These are phyloP conservation scores for Hydroisotoma schaefferi DNA, from an alignment of 2,888 invertebrate species.

Conservation along the genomic window DNA sequence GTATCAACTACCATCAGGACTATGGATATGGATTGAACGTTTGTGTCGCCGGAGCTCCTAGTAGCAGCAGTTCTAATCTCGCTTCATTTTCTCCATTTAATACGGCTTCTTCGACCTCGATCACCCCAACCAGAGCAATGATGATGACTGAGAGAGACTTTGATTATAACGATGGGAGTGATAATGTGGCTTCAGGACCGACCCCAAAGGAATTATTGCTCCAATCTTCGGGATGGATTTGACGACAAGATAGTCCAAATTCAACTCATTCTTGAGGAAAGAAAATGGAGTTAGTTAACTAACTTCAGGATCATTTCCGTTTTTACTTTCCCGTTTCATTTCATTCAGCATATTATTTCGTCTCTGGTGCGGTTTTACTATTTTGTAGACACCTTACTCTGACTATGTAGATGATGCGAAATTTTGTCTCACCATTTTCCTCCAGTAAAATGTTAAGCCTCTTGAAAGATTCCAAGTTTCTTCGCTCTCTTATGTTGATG, in stretches of 20 bases:
- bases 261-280: background rate
- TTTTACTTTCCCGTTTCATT: too few relatives aligned
- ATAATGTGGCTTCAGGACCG: background rate
- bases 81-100: constrained; percentile 7
- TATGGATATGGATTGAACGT: background rate
- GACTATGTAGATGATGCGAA: too few relatives aligned
- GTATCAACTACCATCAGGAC: background rate
- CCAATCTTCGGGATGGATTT: constrained; percentile 43
- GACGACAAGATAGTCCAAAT: constrained; percentile 18
- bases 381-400: too few relatives aligned
- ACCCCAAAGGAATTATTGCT: constrained; percentile 25
- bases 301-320: too few relatives aligned
- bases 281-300: too few relatives aligned
- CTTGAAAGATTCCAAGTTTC: constrained; percentile 6
- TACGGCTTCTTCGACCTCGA: background rate
- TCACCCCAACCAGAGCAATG: background rate
- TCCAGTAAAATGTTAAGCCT: too few relatives aligned
- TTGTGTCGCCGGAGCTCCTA: background rate
- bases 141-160: background rate
- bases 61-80: constrained; percentile 1
- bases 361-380: too few relatives aligned
- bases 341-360: too few relatives aligned
- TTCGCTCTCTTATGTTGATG: background rate
- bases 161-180: background rate
- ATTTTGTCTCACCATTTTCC: too few relatives aligned